Percentiles rank a stretch among this genome's conserved stretches.
These are phyloP conservation scores for Masticophis lateralis DNA, from an alignment of 2,797 vertebrate species.

Conservation along the genomic window DNA sequence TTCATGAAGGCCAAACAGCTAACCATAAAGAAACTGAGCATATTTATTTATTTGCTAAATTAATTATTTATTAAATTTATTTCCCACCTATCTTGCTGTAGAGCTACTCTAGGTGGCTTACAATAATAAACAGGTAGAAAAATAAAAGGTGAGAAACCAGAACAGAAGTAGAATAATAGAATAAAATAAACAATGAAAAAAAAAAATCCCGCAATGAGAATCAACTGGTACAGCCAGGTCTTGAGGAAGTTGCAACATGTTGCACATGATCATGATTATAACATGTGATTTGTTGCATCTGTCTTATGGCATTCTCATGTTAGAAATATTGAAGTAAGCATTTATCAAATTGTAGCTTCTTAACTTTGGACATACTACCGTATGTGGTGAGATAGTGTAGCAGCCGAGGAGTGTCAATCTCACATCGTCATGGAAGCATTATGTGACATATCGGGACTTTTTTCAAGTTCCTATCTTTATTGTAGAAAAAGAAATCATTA, in stretches of 20 bases:
- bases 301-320: not conserved
- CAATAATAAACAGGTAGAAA: not conserved
- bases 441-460: too few relatives aligned
- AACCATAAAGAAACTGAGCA: not conserved
- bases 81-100: not conserved
- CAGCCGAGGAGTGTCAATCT: not conserved
- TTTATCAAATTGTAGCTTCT: not conserved
- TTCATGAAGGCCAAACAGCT: not conserved
- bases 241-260: not conserved
- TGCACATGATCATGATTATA: not conserved
- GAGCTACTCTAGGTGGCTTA: not conserved
- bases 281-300: not conserved
- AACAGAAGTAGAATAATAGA: not conserved
- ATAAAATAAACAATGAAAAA: not conserved
- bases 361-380: not conserved
- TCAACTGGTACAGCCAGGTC: not conserved
- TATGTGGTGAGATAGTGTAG: not conserved
- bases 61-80: not conserved
- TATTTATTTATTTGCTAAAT: too few relatives aligned
- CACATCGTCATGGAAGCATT: accelerated
- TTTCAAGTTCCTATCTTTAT: not conserved
- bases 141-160: not conserved
- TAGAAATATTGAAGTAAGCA: not conserved
- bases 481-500: not conserved
- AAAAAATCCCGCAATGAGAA: not conserved